phyloP scores from a whole-genome alignment of 2,888 invertebrate species.

The Tenthredo distinguenda region DNA sequence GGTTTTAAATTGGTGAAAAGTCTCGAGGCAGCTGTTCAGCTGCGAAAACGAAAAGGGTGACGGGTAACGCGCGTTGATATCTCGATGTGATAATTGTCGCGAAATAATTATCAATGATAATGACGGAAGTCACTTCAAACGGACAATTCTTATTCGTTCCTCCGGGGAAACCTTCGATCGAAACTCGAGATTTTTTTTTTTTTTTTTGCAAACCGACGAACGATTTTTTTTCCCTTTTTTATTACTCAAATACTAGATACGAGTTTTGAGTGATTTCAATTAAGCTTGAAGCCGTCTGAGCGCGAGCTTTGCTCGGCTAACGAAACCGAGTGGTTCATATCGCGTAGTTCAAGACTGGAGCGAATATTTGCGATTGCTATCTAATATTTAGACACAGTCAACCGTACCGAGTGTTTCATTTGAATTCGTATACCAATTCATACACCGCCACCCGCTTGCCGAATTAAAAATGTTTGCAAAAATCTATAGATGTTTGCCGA shows the following conservation, averaged over 20 bases:
- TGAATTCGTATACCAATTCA: not conserved
- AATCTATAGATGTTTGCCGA: not conserved
- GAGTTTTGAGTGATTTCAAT: conserved; percentile 45
- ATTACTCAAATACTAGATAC: conserved; percentile 11
- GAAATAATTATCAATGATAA: conserved; percentile 72
- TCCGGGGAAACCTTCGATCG: not conserved
- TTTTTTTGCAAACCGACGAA: not conserved
- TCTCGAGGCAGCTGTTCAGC: not conserved
- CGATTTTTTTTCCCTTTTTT: not conserved
- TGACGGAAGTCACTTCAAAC: not conserved
- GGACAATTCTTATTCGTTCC: not conserved
- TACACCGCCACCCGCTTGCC: not conserved
- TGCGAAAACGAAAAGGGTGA: conserved; percentile 32
- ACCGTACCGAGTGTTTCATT: conserved; percentile 57
- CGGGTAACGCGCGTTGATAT: conserved; percentile 48
- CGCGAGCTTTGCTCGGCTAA: conserved; percentile 14
- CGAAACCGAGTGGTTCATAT: conserved; percentile 49
- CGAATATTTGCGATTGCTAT: conserved; percentile 75
- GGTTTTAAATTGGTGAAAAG: conserved; percentile 35
- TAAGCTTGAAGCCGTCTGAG: conserved; percentile 35
- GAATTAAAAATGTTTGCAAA: not conserved
- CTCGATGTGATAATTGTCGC: conserved; percentile 70
- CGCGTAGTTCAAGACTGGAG: conserved; percentile 64
- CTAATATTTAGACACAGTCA: conserved; percentile 76
- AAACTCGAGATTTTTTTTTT: not conserved